Percentiles rank a stretch among this genome's conserved stretches.
phyloP scores from a whole-genome alignment of 2,888 invertebrate genomes.

The Catonia carolina region DNA sequence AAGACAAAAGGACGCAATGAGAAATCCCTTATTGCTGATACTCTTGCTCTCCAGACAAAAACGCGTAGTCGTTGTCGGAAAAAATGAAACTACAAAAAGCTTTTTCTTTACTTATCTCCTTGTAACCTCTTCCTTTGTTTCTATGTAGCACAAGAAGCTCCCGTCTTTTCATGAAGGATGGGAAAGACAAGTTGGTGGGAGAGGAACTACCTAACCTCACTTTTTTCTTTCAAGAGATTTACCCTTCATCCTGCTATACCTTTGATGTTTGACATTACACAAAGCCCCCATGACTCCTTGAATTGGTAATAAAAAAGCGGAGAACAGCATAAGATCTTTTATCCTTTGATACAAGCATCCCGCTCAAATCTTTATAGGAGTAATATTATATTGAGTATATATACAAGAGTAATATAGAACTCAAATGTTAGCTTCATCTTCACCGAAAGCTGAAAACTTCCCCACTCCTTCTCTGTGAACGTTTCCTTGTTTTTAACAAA shows the following conservation, averaged over 20 bases:
- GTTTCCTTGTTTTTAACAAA: no score
- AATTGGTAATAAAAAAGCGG: conserved; percentile 10
- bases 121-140: conserved; percentile 12
- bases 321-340: conserved; percentile 1
- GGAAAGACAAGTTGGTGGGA: neutral
- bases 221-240: conserved; percentile 13
- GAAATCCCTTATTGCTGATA: conserved; percentile 13
- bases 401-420: no score
- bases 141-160: neutral
- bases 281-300: conserved; percentile 1
- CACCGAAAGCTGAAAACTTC: no score
- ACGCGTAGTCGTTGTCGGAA: neutral
- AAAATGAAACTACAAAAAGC: conserved; percentile 14
- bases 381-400: no score
- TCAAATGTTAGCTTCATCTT: no score
- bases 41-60: neutral
- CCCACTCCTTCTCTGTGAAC: no score
- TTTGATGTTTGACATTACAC: conserved; percentile 9
- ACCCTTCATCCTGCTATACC: conserved; percentile 10
- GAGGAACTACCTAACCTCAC: neutral
- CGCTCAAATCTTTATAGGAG: no score
- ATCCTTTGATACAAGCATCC: no score
- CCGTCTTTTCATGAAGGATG: conserved; percentile 2
- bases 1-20: conserved; percentile 13
- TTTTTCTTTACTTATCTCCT: conserved; percentile 12